These are phyloP conservation scores for Thalassarche chlororhynchos DNA, from an alignment of 2,113 vertebrate species.

Conservation along the genomic window DNA sequence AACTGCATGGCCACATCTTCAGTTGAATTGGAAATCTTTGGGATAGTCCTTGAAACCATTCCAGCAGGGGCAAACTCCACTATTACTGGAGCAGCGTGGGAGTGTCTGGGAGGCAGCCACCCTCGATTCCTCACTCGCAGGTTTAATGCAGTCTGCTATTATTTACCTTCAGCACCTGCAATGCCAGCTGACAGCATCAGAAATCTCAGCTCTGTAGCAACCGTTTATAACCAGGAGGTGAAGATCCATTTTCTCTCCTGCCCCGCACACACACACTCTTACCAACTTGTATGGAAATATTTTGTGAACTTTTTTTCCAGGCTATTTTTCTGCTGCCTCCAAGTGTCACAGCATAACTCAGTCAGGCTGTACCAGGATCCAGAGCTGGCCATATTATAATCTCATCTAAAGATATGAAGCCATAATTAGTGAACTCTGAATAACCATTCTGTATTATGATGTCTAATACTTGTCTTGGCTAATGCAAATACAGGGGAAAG, in stretches of 20 bases:
- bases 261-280: not conserved
- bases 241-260: not conserved
- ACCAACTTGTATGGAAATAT: constrained; percentile 36
- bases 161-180: constrained; percentile 13
- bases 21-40: not conserved
- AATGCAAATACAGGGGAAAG: constrained; percentile 72
- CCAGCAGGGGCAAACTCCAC: not conserved
- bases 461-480: constrained; percentile 58
- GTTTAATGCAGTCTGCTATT: not conserved
- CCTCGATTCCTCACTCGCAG: not conserved
- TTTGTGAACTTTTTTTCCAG: constrained; percentile 59
- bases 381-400: constrained; percentile 79
- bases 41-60: not conserved
- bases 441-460: constrained; percentile 76
- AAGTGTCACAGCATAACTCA: constrained; percentile 74
- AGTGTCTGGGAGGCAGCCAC: not conserved
- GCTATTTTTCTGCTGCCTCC: constrained; percentile 69
- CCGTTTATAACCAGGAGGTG: not conserved
- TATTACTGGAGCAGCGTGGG: not conserved
- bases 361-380: constrained; percentile 81
- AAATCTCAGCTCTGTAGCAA: not conserved
- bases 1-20: not conserved
- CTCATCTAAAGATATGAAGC: constrained; percentile 78
- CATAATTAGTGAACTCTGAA: constrained; percentile 78
- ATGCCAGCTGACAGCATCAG: not conserved